These are phyloP conservation scores for Unio delphinus DNA, from an alignment of 2,888 invertebrate species.

Conservation along the genomic window DNA sequence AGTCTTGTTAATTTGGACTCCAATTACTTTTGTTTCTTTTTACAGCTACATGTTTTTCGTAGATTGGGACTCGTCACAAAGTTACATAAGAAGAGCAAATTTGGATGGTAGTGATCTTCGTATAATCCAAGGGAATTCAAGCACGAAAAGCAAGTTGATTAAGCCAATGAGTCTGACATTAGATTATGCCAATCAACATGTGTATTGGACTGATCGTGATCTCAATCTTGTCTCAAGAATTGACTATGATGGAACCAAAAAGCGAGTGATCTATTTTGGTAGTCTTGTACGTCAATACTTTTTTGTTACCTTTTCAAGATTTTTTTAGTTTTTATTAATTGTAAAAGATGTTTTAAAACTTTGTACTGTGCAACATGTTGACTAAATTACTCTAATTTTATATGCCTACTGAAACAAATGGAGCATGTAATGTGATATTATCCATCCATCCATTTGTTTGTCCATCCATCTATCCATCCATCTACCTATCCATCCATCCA, in stretches of 20 bases:
- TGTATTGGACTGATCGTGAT: conserved; percentile 90
- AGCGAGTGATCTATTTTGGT: conserved; percentile 54
- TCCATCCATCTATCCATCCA: too few species aligned
- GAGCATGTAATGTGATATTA: too few species aligned
- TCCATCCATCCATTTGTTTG: too few species aligned
- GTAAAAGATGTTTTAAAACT: too few species aligned
- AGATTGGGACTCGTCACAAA: conserved; percentile 79
- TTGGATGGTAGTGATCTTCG: conserved; percentile 81
- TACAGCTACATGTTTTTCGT: conserved; percentile 89
- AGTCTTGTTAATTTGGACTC: too few species aligned
- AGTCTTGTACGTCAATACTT: background rate
- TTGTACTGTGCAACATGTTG: too few species aligned
- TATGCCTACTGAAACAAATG: too few species aligned
- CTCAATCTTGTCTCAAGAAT: conserved; percentile 77
- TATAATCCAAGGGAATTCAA: conserved; percentile 75
- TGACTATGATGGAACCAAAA: conserved; percentile 80
- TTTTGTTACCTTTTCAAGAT: too few species aligned
- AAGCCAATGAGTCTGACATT: conserved; percentile 89
- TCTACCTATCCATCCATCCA: too few species aligned
- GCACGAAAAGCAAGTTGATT: conserved; percentile 80
- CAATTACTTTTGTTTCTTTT: conserved; percentile 4
- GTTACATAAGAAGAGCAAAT: conserved; percentile 82
- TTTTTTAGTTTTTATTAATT: too few species aligned
- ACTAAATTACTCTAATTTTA: too few species aligned
- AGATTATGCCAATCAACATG: conserved; percentile 79